Evolutionary conservation across 2,797 vertebrate genomes (phyloP), one percentile per base, ranked within the genome.

Genomic region (Uromys caudimaculatus): DNA sequence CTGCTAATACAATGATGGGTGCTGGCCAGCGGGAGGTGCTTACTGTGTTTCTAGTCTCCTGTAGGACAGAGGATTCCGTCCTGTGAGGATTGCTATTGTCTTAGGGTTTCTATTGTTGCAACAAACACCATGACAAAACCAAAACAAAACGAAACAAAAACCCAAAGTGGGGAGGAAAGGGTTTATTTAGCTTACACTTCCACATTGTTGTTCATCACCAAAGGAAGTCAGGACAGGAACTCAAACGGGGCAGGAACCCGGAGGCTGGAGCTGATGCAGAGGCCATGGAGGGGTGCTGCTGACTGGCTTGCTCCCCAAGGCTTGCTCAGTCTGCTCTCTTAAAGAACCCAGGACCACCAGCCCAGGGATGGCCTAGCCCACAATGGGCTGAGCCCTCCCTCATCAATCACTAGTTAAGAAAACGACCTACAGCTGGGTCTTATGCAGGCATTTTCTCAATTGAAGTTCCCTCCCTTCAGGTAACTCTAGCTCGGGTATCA

Each of bases 41-140:
- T n/a, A 16, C 35, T 21, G 67, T 0, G 1, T 13, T 64, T 35
- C 3, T 38, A 0, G 3, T 32, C 44, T 1, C 2, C 3, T 19
- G 14, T 50, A 1, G 8, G 0, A 23, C 5, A 29, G 8, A 24
- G 19, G 79, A 12, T 29, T 95, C 71, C 47, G 5, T 60, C 52
- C 5, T 1, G 16, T 14, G 84, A 90, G 54, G 23, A 19, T 69
- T 38, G 8, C 38, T 47, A 4, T 64, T 64, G 60, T 64, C 60
- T 67, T 64, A 67, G 29, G 60, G 27, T 85, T 85, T 35, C 82
- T n/a, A 35, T 8, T 64, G 29, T 17, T 23, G 19, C 16, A 17
- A 64, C 32, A 47, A 47, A 50, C 82, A 67, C 44, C 44, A 4
- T 14, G 60, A 62, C 58, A 44, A 75, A 27, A 75, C 38, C 6